Percentiles rank a stretch among this genome's conserved stretches.
These are phyloP conservation scores for Anolis apletophallus DNA, from an alignment of 2,797 vertebrate genomes.

Conservation along the genomic window DNA sequence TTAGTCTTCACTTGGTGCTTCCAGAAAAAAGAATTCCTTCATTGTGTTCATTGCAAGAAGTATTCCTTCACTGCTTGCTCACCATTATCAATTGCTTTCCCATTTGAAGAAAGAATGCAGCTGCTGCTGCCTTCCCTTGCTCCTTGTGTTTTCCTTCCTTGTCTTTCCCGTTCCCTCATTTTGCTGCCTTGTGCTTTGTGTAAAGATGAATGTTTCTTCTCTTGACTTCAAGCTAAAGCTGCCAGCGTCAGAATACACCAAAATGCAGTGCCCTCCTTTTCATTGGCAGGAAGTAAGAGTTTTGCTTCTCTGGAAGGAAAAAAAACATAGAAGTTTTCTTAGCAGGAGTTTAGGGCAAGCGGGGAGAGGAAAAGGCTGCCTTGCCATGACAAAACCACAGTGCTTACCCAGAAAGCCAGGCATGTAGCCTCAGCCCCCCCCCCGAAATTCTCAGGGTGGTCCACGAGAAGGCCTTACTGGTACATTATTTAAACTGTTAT, in stretches of 20 bases:
- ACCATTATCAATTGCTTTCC: not conserved
- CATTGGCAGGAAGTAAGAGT: not conserved
- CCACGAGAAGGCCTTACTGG: too few species aligned
- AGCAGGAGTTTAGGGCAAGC: not conserved
- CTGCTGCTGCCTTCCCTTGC: not conserved
- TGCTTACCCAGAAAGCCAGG: too few species aligned
- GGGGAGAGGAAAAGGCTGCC: not conserved
- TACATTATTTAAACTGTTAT: too few species aligned
- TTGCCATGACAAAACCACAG: not conserved
- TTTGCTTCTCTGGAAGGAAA: not conserved
- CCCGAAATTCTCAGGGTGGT: too few species aligned
- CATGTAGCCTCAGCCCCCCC: too few species aligned
- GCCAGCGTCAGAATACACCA: not conserved
- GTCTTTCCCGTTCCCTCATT: not conserved
- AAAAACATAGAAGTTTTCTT: not conserved
- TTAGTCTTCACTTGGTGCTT: not conserved
- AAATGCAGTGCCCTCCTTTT: not conserved
- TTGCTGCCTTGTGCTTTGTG: slow-evolving; percentile 1
- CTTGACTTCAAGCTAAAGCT: not conserved
- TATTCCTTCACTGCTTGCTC: not conserved
- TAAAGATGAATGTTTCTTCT: not conserved
- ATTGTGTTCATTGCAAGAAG: not conserved
- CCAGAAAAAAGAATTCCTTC: not conserved
- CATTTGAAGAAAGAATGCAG: not conserved
- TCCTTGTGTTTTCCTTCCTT: not conserved